Conservation (phyloP, 2,888 invertebrate species). For the Nysson spinosus region DNA sequence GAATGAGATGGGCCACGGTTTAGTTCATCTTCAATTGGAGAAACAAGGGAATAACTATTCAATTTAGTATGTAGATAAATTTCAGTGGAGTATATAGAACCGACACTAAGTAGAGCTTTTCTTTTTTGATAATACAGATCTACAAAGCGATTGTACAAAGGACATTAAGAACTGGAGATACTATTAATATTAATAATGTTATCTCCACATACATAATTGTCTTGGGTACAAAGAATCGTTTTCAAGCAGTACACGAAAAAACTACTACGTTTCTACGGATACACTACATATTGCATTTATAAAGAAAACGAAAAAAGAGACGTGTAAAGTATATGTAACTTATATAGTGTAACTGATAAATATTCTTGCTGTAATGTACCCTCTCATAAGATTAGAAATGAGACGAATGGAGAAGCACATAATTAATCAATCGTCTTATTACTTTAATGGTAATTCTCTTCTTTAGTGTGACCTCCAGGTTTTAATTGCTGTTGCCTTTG, state of each 20-base stretch:
- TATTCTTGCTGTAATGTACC: neutral
- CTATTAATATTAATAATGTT: too few relatives aligned
- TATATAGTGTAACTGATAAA: neutral
- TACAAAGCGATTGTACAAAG: conserved; percentile 3
- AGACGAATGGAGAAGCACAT: neutral
- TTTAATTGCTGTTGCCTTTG: neutral
- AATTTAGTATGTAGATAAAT: conserved; percentile 33
- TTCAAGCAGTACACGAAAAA: conserved; percentile 13
- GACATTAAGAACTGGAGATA: too few relatives aligned
- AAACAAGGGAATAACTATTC: conserved; percentile 25
- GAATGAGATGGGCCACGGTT: conserved; percentile 33
- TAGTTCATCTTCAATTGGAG: conserved; percentile 27
- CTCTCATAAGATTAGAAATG: neutral
- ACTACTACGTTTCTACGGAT: conserved; percentile 44
- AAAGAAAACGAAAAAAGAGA: conserved; percentile 19
- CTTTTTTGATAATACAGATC: conserved; percentile 13
- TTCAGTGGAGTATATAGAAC: conserved; percentile 30
- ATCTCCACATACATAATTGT: too few relatives aligned
- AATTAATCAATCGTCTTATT: neutral
- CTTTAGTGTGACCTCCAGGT: neutral
- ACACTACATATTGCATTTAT: conserved; percentile 59
- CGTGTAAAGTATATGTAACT: conserved; percentile 17
- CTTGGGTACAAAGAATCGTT: conserved; percentile 32
- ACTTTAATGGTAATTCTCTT: too few relatives aligned
- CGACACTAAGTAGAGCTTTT: conserved; percentile 34